Conservation (phyloP, 2,113 vertebrate species). For the Poeciliopsis occidentalis region DNA sequence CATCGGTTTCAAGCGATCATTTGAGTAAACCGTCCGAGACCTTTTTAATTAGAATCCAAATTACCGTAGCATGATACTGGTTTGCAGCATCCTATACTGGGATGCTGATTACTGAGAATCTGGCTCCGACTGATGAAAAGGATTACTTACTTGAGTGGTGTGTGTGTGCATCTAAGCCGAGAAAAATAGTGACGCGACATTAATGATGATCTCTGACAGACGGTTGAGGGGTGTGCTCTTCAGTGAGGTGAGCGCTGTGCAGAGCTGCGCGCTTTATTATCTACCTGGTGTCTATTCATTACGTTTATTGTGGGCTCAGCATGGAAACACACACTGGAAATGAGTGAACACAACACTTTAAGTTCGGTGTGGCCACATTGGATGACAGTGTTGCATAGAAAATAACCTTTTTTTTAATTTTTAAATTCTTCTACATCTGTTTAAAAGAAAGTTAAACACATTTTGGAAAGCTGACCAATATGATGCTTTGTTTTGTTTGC, state of each 20-base stretch:
- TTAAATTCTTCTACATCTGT: background rate
- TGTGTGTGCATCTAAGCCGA: conserved; percentile 44
- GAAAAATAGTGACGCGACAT: conserved; percentile 38
- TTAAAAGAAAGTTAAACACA: background rate
- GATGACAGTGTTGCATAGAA: background rate
- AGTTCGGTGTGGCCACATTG: background rate
- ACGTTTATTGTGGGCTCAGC: conserved; percentile 44
- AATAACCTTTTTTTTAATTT: background rate
- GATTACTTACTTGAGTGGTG: conserved; percentile 57
- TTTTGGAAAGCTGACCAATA: background rate
- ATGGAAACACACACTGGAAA: conserved; percentile 49
- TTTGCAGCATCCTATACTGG: background rate
- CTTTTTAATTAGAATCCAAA: conserved; percentile 54
- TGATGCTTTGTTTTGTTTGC: background rate
- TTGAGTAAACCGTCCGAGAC: conserved; percentile 40
- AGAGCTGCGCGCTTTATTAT: background rate
- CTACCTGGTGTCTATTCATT: conserved; percentile 37
- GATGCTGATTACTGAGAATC: conserved; percentile 24
- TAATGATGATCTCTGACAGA: conserved; percentile 61
- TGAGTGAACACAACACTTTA: conserved; percentile 52
- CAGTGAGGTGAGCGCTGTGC: conserved; percentile 41
- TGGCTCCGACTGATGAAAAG: conserved; percentile 37
- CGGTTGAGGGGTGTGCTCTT: conserved; percentile 19
- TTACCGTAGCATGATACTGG: conserved; percentile 17
- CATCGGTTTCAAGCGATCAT: conserved; percentile 45